A percentile compares a stretch with the other conserved stretches of the same genome.
Conservation (phyloP, 2,888 invertebrate genomes). For the Torymus tubicola region DNA sequence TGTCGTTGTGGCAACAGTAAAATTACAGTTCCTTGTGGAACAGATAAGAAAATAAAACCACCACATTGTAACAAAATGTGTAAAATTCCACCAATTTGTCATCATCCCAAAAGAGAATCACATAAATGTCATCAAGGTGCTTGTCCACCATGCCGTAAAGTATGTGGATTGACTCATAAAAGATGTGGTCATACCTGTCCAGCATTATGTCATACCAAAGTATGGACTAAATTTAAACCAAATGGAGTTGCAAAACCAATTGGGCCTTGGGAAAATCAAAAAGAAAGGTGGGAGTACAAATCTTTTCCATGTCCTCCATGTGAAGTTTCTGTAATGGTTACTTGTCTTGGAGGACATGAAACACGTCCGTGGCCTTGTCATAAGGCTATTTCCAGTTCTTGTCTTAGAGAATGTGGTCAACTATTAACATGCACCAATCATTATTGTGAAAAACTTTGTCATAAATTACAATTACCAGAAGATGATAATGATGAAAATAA, state of each 20-base stretch:
- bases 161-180: constrained; percentile 81
- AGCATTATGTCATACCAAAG: constrained; percentile 86
- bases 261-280: constrained; percentile 81
- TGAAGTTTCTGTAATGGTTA: constrained; percentile 82
- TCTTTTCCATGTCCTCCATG: constrained; percentile 85
- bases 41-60: constrained; percentile 85
- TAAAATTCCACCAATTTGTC: constrained; percentile 88
- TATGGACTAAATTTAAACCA: constrained; percentile 81
- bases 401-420: constrained; percentile 87
- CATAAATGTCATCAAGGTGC: constrained; percentile 90
- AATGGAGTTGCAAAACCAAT: constrained; percentile 79
- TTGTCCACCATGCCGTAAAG: constrained; percentile 89
- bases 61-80: constrained; percentile 88
- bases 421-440: constrained; percentile 88
- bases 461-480: constrained; percentile 78
- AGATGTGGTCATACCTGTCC: constrained; percentile 85
- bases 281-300: constrained; percentile 75
- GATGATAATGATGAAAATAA: constrained; percentile 52
- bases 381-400: constrained; percentile 84
- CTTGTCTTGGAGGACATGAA: constrained; percentile 87
- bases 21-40: constrained; percentile 90
- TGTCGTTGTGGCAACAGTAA: constrained; percentile 90
- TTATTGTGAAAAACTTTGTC: constrained; percentile 85
- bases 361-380: constrained; percentile 83
- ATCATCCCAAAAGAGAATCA: constrained; percentile 84